Percentiles rank a stretch among this genome's conserved stretches.
phyloP scores from a whole-genome alignment of 1,140 invertebrate genomes.

The Aphaenogaster floridana region DNA sequence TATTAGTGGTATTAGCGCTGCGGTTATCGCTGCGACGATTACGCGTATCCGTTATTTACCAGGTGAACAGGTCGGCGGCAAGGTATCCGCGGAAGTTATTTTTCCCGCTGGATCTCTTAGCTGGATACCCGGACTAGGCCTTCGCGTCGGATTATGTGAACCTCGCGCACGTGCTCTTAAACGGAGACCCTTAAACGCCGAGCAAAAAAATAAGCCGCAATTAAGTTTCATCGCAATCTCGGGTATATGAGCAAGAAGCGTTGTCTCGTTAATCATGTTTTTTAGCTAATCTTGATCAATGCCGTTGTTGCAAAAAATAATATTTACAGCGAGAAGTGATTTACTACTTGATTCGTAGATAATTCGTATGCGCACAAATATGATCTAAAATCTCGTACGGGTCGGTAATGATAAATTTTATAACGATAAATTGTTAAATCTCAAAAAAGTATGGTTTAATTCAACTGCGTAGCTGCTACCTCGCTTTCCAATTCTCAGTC shows the following conservation, averaged over 20 bases:
- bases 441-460: neutral
- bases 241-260: neutral
- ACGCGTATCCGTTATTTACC: slow-evolving; percentile 30
- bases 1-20: slow-evolving; percentile 35
- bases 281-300: neutral
- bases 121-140: neutral
- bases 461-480: neutral
- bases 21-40: slow-evolving; percentile 21
- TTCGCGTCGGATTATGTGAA: neutral
- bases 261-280: slow-evolving; percentile 15
- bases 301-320: neutral
- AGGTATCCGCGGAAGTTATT: neutral
- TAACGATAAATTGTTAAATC: neutral
- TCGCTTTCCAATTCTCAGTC: neutral
- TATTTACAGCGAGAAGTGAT: neutral
- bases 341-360: neutral
- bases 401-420: neutral
- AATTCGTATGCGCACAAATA: too few relatives aligned
- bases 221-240: neutral
- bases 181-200: neutral
- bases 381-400: neutral
- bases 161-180: neutral
- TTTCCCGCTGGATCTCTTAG: neutral
- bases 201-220: neutral
- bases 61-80: neutral